phyloP scores from a whole-genome alignment of 2,888 invertebrate genomes.

The Dasypogon diadema region DNA sequence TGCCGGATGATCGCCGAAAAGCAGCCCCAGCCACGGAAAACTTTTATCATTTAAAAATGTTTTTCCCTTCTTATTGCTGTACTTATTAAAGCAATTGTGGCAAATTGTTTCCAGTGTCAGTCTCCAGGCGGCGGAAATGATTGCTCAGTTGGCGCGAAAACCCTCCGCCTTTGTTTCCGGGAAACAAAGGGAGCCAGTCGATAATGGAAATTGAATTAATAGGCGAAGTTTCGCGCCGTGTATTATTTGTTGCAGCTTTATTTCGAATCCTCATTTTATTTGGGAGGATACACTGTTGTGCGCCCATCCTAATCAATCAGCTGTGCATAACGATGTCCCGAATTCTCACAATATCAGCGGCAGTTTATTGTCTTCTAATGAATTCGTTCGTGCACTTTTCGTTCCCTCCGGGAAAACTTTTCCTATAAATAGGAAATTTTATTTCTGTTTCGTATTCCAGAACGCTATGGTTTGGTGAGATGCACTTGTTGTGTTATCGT shows the following conservation, averaged over 20 bases:
- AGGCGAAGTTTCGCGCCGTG: conserved; percentile 31
- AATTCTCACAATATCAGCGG: conserved; percentile 26
- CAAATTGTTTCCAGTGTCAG: conserved; percentile 43
- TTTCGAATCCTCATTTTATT: not conserved
- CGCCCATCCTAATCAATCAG: conserved; percentile 15
- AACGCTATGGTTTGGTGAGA: not conserved
- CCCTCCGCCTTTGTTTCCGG: conserved; percentile 25
- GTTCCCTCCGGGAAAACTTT: not conserved
- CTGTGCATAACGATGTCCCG: conserved; percentile 5
- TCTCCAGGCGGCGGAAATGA: conserved; percentile 31
- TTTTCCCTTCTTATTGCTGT: conserved; percentile 52
- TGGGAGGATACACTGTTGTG: not conserved
- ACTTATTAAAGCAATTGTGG: conserved; percentile 53
- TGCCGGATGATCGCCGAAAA: conserved; percentile 19
- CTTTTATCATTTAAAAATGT: conserved; percentile 47
- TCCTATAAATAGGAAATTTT: not conserved
- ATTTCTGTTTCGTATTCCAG: not conserved
- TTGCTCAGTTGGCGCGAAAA: conserved; percentile 2
- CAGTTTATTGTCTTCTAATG: conserved; percentile 41
- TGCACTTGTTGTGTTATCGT: conserved; percentile 46
- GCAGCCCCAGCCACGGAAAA: not conserved
- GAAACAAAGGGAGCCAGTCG: conserved; percentile 9
- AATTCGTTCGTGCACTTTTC: not conserved
- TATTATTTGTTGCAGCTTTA: conserved; percentile 6
- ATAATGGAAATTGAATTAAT: conserved; percentile 44